Percentiles rank a stretch among this genome's conserved stretches.
Conservation (phyloP, 2,797 vertebrate genomes). For the Danio jaintianensis region DNA sequence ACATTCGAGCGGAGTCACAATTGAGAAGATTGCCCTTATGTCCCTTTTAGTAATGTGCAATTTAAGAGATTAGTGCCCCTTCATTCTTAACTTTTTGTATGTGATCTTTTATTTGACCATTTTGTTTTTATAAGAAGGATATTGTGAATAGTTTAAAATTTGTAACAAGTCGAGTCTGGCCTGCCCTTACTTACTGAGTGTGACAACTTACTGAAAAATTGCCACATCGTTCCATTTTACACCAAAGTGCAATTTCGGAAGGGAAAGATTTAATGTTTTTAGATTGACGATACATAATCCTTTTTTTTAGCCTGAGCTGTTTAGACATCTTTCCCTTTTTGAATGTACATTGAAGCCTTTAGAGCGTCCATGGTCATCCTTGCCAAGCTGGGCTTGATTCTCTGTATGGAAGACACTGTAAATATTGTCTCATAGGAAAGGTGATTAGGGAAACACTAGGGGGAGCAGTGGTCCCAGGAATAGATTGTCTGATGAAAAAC, state of each 20-base stretch:
- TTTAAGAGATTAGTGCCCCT: conserved; percentile 40
- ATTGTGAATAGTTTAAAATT: conserved; percentile 45
- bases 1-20: conserved; percentile 56
- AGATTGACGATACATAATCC: conserved; percentile 49
- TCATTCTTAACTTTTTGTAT: conserved; percentile 49
- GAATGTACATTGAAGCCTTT: conserved; percentile 80
- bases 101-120: conserved; percentile 22
- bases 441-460: conserved; percentile 70
- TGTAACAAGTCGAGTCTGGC: conserved; percentile 44
- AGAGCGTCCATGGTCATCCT: conserved; percentile 66
- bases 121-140: conserved; percentile 21
- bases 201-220: conserved; percentile 69
- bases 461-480: conserved; percentile 69
- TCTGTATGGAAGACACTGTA: conserved; percentile 71
- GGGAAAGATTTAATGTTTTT: conserved; percentile 66
- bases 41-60: conserved; percentile 28
- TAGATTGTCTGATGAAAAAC: conserved; percentile 55
- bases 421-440: conserved; percentile 64
- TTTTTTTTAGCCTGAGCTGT: conserved; percentile 55
- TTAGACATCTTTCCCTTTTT: conserved; percentile 70
- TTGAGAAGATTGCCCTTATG: conserved; percentile 46
- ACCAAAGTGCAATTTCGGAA: conserved; percentile 89
- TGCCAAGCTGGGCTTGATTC: conserved; percentile 58
- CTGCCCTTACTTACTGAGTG: conserved; percentile 52
- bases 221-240: conserved; percentile 75